phyloP scores from a whole-genome alignment of 2,888 invertebrate species.

The Diaperis boleti region DNA sequence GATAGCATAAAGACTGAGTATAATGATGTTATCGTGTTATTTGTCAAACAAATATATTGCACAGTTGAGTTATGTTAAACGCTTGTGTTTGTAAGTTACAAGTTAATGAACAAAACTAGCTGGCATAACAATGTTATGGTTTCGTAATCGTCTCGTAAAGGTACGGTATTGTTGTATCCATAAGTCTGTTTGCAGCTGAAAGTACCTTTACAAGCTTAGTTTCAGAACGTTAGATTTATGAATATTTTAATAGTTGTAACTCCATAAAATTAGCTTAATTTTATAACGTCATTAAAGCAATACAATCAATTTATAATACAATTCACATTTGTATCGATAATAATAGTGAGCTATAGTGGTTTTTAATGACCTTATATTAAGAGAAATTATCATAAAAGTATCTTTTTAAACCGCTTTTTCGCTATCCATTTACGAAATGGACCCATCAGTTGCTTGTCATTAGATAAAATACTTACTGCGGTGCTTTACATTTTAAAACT shows the following conservation, averaged over 20 bases:
- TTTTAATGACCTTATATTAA: conserved; percentile 45
- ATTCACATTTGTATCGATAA: conserved; percentile 30
- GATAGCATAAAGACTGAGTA: background rate
- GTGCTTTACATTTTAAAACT: conserved; percentile 40
- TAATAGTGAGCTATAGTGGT: conserved; percentile 40
- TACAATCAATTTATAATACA: conserved; percentile 26
- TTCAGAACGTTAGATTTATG: no score
- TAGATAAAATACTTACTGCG: conserved; percentile 37
- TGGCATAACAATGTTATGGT: conserved; percentile 42
- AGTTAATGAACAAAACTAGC: conserved; percentile 38
- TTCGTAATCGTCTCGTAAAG: conserved; percentile 1
- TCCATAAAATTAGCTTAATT: background rate
- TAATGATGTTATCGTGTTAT: conserved; percentile 11
- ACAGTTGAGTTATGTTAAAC: background rate
- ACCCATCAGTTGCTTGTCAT: conserved; percentile 38
- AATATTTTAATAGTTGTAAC: background rate
- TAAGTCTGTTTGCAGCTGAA: background rate
- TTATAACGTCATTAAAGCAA: conserved; percentile 20
- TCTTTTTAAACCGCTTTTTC: conserved; percentile 30
- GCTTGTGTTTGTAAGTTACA: background rate
- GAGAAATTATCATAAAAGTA: conserved; percentile 37
- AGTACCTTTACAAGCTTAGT: background rate
- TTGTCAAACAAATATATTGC: conserved; percentile 7
- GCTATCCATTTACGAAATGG: conserved; percentile 39
- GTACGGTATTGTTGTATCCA: background rate